These are phyloP conservation scores for Rhinolophus ferrumequinum DNA, from an alignment of 2,113 vertebrate genomes.

Conservation along the genomic window DNA sequence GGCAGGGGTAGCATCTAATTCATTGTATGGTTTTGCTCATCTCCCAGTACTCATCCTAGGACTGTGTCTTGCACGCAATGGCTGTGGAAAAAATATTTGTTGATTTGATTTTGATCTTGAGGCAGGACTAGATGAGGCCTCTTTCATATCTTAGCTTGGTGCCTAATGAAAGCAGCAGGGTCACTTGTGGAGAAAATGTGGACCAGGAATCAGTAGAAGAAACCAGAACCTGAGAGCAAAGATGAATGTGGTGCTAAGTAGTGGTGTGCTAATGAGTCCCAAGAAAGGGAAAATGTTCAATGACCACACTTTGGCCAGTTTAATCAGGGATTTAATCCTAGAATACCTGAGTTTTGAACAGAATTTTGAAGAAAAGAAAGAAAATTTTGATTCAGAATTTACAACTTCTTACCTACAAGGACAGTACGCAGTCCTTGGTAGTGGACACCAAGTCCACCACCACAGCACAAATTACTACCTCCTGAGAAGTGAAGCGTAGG, in stretches of 20 bases:
- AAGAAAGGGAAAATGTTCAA: neutral
- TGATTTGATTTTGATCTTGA: neutral
- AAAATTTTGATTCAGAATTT: neutral
- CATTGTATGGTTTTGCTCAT: neutral
- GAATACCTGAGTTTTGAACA: neutral
- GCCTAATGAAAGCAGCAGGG: neutral
- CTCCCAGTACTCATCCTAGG: neutral
- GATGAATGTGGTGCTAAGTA: neutral
- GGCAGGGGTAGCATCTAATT: neutral
- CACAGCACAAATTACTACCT: neutral
- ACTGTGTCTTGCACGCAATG: neutral
- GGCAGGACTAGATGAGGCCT: neutral
- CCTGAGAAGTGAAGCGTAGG: neutral
- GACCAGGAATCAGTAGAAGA: neutral
- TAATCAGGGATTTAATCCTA: neutral
- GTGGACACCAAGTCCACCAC: neutral
- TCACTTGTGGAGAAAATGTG: neutral
- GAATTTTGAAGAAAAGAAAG: neutral
- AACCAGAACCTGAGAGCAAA: neutral
- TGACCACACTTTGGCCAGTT: neutral
- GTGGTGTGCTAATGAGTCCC: neutral
- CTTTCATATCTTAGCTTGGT: neutral
- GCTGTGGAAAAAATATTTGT: neutral
- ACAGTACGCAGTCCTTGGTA: neutral
- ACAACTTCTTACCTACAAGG: conserved; percentile 11